Percentiles rank a stretch among this genome's conserved stretches.
phyloP scores from a whole-genome alignment of 2,113 vertebrate species.

The Hemiscyllium ocellatum region DNA sequence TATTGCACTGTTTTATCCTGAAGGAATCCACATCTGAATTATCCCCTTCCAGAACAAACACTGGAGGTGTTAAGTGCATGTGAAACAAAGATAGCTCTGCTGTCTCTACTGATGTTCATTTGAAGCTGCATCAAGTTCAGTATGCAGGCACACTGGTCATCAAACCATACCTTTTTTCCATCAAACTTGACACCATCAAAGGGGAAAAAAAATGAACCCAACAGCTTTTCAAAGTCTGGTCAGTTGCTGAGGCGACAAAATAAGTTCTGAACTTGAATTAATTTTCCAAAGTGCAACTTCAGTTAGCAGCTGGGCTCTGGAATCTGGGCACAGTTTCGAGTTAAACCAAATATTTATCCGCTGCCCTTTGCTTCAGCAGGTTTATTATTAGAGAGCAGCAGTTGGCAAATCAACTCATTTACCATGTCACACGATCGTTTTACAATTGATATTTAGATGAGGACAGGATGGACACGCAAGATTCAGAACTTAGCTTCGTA shows the following conservation, averaged over 20 bases:
- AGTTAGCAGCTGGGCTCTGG: not conserved
- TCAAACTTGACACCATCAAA: too few relatives aligned
- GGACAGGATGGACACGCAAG: not conserved
- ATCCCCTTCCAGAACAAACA: not conserved
- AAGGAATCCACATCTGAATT: conserved; percentile 3
- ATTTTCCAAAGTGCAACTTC: not conserved
- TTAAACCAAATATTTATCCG: conserved; percentile 31
- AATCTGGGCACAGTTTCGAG: not conserved
- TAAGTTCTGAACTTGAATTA: not conserved
- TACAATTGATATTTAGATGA: not conserved
- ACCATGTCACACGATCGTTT: not conserved
- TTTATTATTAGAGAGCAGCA: conserved; percentile 26
- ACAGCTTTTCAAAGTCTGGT: not conserved
- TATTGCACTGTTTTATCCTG: not conserved
- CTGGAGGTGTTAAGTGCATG: too few relatives aligned
- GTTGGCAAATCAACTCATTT: not conserved
- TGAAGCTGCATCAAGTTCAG: not conserved
- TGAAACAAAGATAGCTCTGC: not conserved
- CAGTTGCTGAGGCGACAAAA: not conserved
- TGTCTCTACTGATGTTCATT: not conserved
- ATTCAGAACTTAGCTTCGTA: not conserved
- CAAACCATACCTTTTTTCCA: not conserved
- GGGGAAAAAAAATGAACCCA: too few relatives aligned
- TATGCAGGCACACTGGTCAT: not conserved
- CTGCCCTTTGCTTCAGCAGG: conserved; percentile 5